These are phyloP conservation scores for Fopius arisanus DNA, from an alignment of 1,140 invertebrate genomes.

Conservation along the genomic window DNA sequence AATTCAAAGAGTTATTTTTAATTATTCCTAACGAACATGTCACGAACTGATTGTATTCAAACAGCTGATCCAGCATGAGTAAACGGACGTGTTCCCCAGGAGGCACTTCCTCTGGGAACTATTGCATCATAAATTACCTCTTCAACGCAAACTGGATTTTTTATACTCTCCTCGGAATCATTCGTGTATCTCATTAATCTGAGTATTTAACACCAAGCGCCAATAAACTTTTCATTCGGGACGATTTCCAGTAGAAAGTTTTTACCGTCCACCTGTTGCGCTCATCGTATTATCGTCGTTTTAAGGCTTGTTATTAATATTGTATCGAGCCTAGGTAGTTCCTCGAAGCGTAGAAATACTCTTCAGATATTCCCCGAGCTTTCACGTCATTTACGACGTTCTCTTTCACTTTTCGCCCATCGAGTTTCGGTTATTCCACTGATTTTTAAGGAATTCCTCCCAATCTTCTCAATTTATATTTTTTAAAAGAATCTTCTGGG, in stretches of 20 bases:
- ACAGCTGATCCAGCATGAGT: neutral
- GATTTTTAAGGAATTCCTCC: too few species aligned
- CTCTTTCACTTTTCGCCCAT: neutral
- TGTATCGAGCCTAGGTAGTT: slow-evolving; percentile 6
- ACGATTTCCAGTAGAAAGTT: slow-evolving; percentile 23
- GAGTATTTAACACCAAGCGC: neutral
- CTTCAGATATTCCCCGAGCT: neutral
- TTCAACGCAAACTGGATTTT: neutral
- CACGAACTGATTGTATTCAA: neutral
- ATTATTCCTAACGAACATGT: neutral
- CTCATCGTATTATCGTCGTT: slow-evolving; percentile 15
- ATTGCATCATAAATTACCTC: slow-evolving; percentile 20
- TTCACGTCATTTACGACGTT: neutral
- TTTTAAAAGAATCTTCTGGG: too few species aligned
- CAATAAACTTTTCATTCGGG: slow-evolving; percentile 6
- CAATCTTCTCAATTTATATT: too few species aligned
- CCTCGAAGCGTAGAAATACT: slow-evolving; percentile 4
- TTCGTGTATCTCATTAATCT: neutral
- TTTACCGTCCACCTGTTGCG: slow-evolving; percentile 21
- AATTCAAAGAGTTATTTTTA: neutral
- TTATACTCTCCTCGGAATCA: too few species aligned
- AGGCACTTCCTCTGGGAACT: neutral
- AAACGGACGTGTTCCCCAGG: too few species aligned
- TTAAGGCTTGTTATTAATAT: slow-evolving; percentile 12
- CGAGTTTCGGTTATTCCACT: neutral